A percentile compares a stretch with the other conserved stretches of the same genome.
Conservation (phyloP, 2,888 invertebrate species). For the Nomada goodeniana region DNA sequence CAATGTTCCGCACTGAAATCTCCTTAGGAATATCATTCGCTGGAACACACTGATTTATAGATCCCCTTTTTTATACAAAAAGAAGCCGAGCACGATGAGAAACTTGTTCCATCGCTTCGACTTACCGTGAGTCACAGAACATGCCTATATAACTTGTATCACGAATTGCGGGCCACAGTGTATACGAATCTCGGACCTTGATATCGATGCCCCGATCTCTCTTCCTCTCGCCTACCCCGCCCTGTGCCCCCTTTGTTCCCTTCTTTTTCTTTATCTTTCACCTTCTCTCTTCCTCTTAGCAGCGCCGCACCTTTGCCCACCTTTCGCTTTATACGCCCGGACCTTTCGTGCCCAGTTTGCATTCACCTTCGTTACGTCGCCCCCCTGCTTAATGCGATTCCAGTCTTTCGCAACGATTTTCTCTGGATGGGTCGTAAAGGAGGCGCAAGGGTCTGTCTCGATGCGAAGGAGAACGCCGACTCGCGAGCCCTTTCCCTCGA, state of each 20-base stretch:
- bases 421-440: conserved; percentile 54
- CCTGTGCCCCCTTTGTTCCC: neutral
- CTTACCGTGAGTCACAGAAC: too few species aligned
- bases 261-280: conserved; percentile 13
- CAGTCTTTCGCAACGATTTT: conserved; percentile 60
- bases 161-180: too few species aligned
- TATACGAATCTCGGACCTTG: conserved; percentile 30
- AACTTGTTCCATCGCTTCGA: too few species aligned
- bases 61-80: too few species aligned
- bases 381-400: conserved; percentile 61
- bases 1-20: too few species aligned
- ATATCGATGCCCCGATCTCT: conserved; percentile 53
- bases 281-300: conserved; percentile 1
- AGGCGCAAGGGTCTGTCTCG: conserved; percentile 18
- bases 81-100: too few species aligned
- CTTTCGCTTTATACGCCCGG: conserved; percentile 34
- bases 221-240: conserved; percentile 16
- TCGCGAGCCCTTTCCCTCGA: neutral
- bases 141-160: too few species aligned
- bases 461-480: conserved; percentile 1
- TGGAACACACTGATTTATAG: too few species aligned
- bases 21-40: too few species aligned
- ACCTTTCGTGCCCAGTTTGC: conserved; percentile 59
- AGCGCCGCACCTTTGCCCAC: conserved; percentile 2
- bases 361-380: conserved; percentile 68